phyloP scores from a whole-genome alignment of 2,888 invertebrate species.

The Chalcis sispes region DNA sequence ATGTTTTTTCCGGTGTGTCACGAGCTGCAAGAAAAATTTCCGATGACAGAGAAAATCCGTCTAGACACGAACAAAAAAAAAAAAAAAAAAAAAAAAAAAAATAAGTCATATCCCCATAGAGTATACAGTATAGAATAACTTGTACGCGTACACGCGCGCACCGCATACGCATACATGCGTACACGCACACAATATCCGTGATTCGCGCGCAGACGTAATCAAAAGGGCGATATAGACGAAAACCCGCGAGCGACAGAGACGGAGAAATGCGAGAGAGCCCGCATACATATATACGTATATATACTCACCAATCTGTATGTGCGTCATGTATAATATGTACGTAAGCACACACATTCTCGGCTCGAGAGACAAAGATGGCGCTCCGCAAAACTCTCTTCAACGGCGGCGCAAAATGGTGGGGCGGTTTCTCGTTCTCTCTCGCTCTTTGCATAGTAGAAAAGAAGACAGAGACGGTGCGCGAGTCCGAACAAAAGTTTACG shows the following conservation, averaged over 20 bases:
- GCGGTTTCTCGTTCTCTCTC: no score
- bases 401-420: no score
- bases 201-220: no score
- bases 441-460: no score
- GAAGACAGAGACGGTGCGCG: no score
- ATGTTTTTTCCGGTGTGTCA: not conserved
- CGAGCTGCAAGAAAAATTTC: slow-evolving; percentile 10
- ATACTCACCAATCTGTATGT: not conserved
- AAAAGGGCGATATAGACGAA: not conserved
- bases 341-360: no score
- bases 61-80: slow-evolving; percentile 14
- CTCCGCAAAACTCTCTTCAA: no score
- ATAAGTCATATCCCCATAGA: slow-evolving; percentile 13
- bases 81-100: slow-evolving; percentile 11
- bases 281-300: not conserved
- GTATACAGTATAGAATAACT: not conserved
- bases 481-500: no score
- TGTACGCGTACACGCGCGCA: not conserved
- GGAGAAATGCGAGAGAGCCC: slow-evolving; percentile 11
- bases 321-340: no score
- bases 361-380: no score
- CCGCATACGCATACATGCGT: not conserved
- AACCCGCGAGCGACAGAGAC: not conserved
- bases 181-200: no score
- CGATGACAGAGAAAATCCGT: slow-evolving; percentile 38